Base-by-base conservation (phyloP, 2,113 vertebrate species). In the Corynorhinus townsendii region DNA sequence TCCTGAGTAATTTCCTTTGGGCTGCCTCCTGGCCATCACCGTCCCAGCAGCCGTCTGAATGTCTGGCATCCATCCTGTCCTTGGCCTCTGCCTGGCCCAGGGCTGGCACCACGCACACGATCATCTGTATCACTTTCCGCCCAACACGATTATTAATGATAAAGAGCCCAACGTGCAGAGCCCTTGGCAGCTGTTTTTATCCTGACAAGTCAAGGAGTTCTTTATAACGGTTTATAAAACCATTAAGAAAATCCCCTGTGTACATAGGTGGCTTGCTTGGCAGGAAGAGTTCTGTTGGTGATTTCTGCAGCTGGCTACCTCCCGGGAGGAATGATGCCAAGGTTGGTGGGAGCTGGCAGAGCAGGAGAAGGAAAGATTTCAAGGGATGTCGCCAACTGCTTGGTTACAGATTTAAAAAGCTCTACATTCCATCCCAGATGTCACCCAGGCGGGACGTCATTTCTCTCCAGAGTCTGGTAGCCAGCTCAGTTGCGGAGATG, bases 171-270 rank as follows among this genome's bases (percentile, higher is more conserved):
- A 35, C n/a, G 75, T 91, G 92, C 79, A 52, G 79, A 95, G 93
- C 72, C 95, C 96, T 91, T 97, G 97, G 97, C 97, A 97, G 96
- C 28, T 62, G 80, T 88, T 93, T 96, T 97, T 93, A 97, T 97
- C 96, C 97, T 94, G 96, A 97, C 96, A 97, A 97, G 97, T 98
- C 73, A 45, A 98, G 95, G 94, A 97, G 89, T 91, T 97, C 97
- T 98, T 98, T 97, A 85, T 96, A 97, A 97, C 40, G 64, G 97
- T 97, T 98, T 98, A 98, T 98, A 98, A 98, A 98, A 97, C 97
- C 97, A 98, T 98, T 98, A 98, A 97, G 97, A 97, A 94, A 97
- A 97, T 97, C 97, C 97, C 91, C 45, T 96, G 95, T 96, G 97
- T 97, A 95, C 90, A 89, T 91, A 96, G 83, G 96, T 96, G 96